A percentile compares a stretch with the other conserved stretches of the same genome.
These are phyloP conservation scores for Phoxinus dragarum DNA, from an alignment of 2,797 vertebrate species.

Conservation along the genomic window DNA sequence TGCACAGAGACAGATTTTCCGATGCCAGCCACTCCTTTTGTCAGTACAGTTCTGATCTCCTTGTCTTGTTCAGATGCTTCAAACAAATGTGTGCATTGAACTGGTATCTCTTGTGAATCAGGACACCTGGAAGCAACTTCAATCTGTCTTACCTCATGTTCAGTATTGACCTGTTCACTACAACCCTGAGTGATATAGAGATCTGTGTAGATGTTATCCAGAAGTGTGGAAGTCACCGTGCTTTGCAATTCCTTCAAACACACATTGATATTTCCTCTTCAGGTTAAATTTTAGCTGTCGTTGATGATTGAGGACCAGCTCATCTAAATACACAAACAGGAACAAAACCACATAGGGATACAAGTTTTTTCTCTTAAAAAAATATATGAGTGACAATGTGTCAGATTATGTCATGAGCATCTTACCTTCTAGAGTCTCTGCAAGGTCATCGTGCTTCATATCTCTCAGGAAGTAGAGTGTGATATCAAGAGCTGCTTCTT, in stretches of 20 bases:
- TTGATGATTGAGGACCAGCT: neutral
- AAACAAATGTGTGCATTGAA: neutral
- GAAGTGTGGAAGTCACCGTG: no score
- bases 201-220: no score
- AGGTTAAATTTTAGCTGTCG: neutral
- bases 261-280: neutral
- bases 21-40: constrained; percentile 9
- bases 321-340: neutral
- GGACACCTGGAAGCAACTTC: no score
- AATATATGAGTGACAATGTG: neutral
- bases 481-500: constrained; percentile 32
- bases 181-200: no score
- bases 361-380: neutral
- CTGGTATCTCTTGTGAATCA: no score
- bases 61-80: neutral
- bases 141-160: no score
- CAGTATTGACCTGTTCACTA: no score
- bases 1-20: neutral
- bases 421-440: constrained; percentile 20
- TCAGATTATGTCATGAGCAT: neutral
- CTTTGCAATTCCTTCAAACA: no score
- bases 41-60: neutral
- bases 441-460: neutral
- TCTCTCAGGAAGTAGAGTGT: constrained; percentile 14
- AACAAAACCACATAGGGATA: neutral